Base-by-base conservation (phyloP, 2,797 vertebrate species). In the Lagorchestes hirsutus region DNA sequence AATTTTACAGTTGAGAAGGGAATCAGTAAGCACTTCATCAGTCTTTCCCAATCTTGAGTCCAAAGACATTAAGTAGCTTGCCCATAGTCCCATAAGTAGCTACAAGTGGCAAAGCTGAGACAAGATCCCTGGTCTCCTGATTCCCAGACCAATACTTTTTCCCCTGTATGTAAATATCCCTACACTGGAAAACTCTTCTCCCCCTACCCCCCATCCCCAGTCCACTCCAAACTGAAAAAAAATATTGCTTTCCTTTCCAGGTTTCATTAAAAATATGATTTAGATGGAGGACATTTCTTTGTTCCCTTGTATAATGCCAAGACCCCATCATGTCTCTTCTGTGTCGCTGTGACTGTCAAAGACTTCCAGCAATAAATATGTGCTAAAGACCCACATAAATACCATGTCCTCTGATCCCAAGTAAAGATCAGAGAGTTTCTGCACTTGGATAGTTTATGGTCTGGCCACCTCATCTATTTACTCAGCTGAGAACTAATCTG, bases 41-140 rank as follows among this genome's bases (percentile, higher is more conserved):
- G 87, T 94, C 13, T 58, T 95, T 96, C 93, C 92, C 90, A 96
- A 94, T 55, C 14, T 40, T 16, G 55, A 93, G 87, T 92, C 91
- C 54, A 54, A 92, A 92, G 34, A 82, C 67, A 46, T 28, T 27
- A 34, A 82, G 18, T 54, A 24, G 16, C 90, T 55, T 27, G 46
- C 12, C 28, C 90, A 9, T 31, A 40, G 54, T 90, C 59, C 52
- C 24, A 56, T 0, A 54, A 55, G 40, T 34, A 91, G 52, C 31
- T 27, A 54, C 29, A 28, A 34, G 56, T 94, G 92, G 54, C 27
- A 22, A 67, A 74, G 34, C 54, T 28, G 4, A 87, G 29, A 90
- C 29, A 92, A 6, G n/a, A 59, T 87, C 54, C 31, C 46, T 56
- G 58, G 28, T 59, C 40, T 95, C 56, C 40, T 34, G 93, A 29